A percentile compares a stretch with the other conserved stretches of the same genome.
phyloP scores from a whole-genome alignment of 2,113 vertebrate species.

The Blennius ocellaris region DNA sequence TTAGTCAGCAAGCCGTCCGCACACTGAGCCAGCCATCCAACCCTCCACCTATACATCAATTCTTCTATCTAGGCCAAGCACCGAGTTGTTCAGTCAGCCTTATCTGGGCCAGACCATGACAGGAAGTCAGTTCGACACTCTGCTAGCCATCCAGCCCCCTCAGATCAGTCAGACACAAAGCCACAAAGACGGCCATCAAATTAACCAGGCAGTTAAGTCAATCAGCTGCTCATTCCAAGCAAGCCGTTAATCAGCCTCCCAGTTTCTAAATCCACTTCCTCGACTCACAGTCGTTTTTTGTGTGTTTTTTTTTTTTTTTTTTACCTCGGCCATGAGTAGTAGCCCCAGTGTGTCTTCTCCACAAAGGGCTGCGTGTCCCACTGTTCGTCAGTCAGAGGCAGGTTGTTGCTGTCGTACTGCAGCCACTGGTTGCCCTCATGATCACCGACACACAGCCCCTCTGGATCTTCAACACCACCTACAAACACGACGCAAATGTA shows the following conservation, averaged over 20 bases:
- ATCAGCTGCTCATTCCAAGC: slow-evolving; percentile 46
- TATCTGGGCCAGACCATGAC: slow-evolving; percentile 69
- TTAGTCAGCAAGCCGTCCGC: slow-evolving; percentile 72
- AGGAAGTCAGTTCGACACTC: slow-evolving; percentile 63
- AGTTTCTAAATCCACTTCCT: slow-evolving; percentile 24
- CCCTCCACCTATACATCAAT: slow-evolving; percentile 67
- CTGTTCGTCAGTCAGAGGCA: slow-evolving; percentile 88
- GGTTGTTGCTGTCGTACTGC: slow-evolving; percentile 88
- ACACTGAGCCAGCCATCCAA: slow-evolving; percentile 37
- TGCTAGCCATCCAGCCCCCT: slow-evolving; percentile 44
- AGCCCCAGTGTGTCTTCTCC: slow-evolving; percentile 97
- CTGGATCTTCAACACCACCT: slow-evolving; percentile 87
- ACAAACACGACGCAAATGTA: slow-evolving; percentile 1
- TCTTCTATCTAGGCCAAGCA: slow-evolving; percentile 74
- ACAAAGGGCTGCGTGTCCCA: slow-evolving; percentile 91
- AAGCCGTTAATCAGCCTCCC: slow-evolving; percentile 53
- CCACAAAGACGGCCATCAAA: slow-evolving; percentile 48
- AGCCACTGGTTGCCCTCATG: slow-evolving; percentile 93
- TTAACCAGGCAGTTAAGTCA: slow-evolving; percentile 55
- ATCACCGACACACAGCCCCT: slow-evolving; percentile 87
- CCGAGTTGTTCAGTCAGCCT: slow-evolving; percentile 69
- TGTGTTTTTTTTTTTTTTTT: neutral
- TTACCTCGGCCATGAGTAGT: slow-evolving; percentile 94
- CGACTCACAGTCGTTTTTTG: neutral
- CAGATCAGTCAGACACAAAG: slow-evolving; percentile 56